Evolutionary conservation across 1,140 invertebrate genomes (phyloP).

Genomic region (Drosophila elegans): DNA sequence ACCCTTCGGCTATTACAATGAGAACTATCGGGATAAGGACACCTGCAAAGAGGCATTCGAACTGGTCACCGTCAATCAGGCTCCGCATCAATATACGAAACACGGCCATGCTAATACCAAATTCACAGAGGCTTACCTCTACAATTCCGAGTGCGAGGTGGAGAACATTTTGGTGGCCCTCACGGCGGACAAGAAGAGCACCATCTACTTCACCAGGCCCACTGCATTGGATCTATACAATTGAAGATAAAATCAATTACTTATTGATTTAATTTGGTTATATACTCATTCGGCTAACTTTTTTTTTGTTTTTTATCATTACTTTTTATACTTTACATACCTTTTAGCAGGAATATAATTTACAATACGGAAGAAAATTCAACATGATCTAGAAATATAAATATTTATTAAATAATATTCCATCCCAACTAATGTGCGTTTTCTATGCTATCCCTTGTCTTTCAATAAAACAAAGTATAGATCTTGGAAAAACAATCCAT

Average conservation of each 20-base stretch:
- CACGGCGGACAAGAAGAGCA: constrained; percentile 28
- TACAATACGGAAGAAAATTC: too few relatives aligned
- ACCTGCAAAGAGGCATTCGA: constrained; percentile 30
- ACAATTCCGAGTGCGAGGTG: constrained; percentile 20
- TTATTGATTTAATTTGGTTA: not conserved
- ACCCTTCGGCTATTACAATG: constrained; percentile 40
- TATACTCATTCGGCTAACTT: too few relatives aligned
- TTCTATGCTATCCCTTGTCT: not conserved
- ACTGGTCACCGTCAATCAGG: constrained; percentile 39
- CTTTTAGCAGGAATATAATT: too few relatives aligned
- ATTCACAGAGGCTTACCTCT: constrained; percentile 29
- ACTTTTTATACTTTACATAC: constrained; percentile 1
- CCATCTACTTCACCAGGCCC: constrained; percentile 41
- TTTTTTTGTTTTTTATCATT: not conserved
- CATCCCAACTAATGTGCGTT: too few relatives aligned
- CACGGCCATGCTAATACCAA: constrained; percentile 7
- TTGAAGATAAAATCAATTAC: not conserved
- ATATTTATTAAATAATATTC: not conserved
- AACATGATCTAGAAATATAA: not conserved
- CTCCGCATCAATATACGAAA: constrained; percentile 22
- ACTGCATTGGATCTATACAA: constrained; percentile 7
- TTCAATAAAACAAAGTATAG: constrained; percentile 13
- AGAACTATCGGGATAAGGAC: constrained; percentile 38
- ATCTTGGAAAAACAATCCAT: constrained; percentile 1
- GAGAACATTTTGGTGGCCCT: constrained; percentile 33